phyloP scores from a whole-genome alignment of 2,113 vertebrate genomes.

The Cichladusa arquata region DNA sequence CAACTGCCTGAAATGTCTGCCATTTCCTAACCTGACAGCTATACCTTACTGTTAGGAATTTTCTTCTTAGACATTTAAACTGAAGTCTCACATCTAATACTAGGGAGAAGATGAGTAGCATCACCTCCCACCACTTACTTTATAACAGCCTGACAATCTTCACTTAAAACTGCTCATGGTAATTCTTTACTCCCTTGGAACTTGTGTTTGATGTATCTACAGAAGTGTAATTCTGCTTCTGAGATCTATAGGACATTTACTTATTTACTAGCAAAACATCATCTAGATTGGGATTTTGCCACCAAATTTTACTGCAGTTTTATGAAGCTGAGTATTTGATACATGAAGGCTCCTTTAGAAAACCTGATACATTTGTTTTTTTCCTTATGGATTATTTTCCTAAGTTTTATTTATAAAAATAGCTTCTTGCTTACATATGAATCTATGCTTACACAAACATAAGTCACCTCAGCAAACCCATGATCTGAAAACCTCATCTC shows the following conservation, averaged over 20 bases:
- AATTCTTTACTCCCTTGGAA: neutral
- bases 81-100: neutral
- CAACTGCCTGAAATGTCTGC: neutral
- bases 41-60: neutral
- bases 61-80: neutral
- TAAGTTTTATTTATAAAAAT: neutral
- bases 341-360: neutral
- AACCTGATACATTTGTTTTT: rapidly evolving
- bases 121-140: neutral
- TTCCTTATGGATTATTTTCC: neutral
- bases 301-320: neutral
- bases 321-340: neutral
- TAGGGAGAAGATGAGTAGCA: neutral
- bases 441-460: neutral
- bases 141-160: neutral
- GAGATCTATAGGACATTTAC: neutral
- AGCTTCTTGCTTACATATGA: neutral
- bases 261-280: neutral
- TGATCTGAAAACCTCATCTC: neutral
- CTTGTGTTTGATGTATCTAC: neutral
- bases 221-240: neutral
- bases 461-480: neutral
- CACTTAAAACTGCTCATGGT: neutral
- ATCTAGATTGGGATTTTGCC: neutral
- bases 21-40: neutral